Evolutionary conservation across 1,140 invertebrate species (phyloP), one percentile per base, ranked within the genome.

Genomic region (Drosophila sp.): DNA sequence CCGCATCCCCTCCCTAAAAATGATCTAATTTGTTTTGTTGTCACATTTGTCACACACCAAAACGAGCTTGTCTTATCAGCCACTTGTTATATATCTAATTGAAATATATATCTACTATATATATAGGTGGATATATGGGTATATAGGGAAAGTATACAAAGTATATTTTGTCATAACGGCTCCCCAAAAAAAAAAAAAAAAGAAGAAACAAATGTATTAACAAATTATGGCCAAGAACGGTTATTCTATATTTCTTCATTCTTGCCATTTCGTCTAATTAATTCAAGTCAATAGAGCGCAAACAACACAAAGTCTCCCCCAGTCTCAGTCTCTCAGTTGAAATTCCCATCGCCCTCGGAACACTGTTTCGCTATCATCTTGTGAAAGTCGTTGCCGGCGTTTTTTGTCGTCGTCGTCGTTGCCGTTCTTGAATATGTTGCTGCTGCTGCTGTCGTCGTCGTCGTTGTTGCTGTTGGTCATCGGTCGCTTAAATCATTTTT

Each of bases 331-430:
- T 17, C 27, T 17, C 30, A 30, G 5, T 35, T 50, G 41, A 54
- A 41, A 56, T 79, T 73, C 70, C 60, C 71, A 62, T 23, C n/a
- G 33, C 40, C 35, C 35, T 38, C 32, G 6, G 44, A 27, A 50
- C 8, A 50, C 44, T 50, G 17, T 58, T 44, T 58, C 47, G 60
- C 32, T 63, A 63, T n/a, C 35, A 27, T 61, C 47, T 80, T 64
- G 80, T 85, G 82, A 86, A 85, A 85, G 82, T 80, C 82, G 71
- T 57, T 65, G 67, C 62, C 61, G 35, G 17, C 35, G 29, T 40
- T 35, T 7, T 35, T 3, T 17, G 17, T 17, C 17, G 17, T 35
- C 6, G 8, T 38, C 10, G 32, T 58, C 17, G 56, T 58, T 23
- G 54, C 30, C 54, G 27, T 29, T 32, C 29, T 30, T 60, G 77